phyloP scores from a whole-genome alignment of 2,888 invertebrate species.

The Blomia tropicalis region DNA sequence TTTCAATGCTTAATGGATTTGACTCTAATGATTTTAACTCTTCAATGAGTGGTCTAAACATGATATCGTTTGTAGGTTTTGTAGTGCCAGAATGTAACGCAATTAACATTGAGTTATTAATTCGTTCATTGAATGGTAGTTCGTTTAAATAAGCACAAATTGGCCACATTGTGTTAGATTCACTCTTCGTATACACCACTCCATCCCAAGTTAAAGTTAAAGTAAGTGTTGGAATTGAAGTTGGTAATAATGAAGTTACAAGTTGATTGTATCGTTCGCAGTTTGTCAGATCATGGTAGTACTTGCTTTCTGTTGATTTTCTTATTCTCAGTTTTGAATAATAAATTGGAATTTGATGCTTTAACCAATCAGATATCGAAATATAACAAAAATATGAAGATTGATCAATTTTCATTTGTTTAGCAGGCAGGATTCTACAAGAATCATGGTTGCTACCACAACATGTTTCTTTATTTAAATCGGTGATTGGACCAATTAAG shows the following conservation, averaged over 20 bases:
- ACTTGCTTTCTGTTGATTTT: neutral
- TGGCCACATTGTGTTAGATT: neutral
- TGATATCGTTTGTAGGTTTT: neutral
- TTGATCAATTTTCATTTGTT: neutral
- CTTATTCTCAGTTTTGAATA: neutral
- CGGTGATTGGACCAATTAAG: neutral
- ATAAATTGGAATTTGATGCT: neutral
- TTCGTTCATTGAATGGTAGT: neutral
- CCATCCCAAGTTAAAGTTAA: constrained; percentile 5
- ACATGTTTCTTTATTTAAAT: neutral
- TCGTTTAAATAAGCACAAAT: neutral
- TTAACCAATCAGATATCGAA: neutral
- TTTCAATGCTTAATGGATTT: neutral
- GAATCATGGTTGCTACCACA: neutral
- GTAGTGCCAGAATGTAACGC: neutral
- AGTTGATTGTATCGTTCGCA: neutral
- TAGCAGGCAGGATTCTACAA: neutral
- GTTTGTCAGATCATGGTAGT: neutral
- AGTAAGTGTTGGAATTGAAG: neutral
- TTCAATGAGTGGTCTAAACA: neutral
- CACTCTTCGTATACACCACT: neutral
- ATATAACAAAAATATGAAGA: neutral
- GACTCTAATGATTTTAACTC: neutral
- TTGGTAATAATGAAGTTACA: neutral
- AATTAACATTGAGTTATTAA: neutral